These are phyloP conservation scores for Andrena bicolor DNA, from an alignment of 2,888 invertebrate species.

Conservation along the genomic window DNA sequence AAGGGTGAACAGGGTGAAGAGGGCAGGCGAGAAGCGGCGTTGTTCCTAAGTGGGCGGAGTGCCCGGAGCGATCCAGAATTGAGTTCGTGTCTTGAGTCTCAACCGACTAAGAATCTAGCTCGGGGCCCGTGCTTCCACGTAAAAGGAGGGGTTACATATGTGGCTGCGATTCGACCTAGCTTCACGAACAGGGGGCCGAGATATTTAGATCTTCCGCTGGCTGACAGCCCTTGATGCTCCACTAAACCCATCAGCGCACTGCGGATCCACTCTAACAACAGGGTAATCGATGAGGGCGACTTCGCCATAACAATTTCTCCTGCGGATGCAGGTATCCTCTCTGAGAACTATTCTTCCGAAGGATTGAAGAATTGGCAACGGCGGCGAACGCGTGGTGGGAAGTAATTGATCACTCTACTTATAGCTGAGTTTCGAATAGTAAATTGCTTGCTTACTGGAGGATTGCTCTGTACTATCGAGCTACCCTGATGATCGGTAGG, in stretches of 20 bases:
- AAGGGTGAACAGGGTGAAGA: constrained; percentile 27
- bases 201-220: constrained; percentile 38
- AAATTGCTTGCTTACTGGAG: no score
- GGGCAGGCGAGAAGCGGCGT: constrained; percentile 58
- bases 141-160: constrained; percentile 48
- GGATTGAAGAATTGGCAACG: no score
- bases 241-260: no score
- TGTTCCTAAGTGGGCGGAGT: constrained; percentile 75
- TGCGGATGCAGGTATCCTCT: background rate
- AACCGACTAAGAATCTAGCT: constrained; percentile 77
- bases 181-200: constrained; percentile 1
- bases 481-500: no score
- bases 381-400: no score
- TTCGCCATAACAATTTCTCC: background rate
- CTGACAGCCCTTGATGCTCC: constrained; percentile 26
- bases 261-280: background rate
- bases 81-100: constrained; percentile 82
- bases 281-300: background rate
- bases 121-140: constrained; percentile 44
- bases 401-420: no score
- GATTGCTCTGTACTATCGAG: no score
- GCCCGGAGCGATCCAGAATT: constrained; percentile 80
- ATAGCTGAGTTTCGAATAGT: no score
- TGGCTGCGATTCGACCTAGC: constrained; percentile 43
- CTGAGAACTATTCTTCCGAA: background rate